These are phyloP conservation scores for Drosophila miranda DNA, from an alignment of 1,140 invertebrate species.

Conservation along the genomic window DNA sequence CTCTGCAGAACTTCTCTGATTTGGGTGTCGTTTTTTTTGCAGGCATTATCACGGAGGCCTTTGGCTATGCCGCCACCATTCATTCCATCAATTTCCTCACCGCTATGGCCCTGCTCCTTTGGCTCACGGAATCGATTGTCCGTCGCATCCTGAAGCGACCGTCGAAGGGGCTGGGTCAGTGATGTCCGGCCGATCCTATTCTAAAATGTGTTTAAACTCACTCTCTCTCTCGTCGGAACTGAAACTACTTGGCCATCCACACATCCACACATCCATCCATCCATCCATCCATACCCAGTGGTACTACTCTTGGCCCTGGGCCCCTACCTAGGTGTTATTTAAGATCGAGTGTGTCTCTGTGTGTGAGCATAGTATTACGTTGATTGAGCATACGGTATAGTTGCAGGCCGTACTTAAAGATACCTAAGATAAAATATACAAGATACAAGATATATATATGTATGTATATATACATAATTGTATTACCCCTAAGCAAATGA, in stretches of 20 bases:
- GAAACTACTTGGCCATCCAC: slow-evolving; percentile 20
- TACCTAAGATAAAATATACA: slow-evolving; percentile 20
- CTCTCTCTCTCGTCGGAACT: not conserved
- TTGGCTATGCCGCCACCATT: slow-evolving; percentile 64
- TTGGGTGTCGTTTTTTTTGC: not conserved
- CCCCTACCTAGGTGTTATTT: not conserved
- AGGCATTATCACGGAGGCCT: slow-evolving; percentile 63
- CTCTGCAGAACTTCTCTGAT: not conserved
- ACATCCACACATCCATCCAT: no score
- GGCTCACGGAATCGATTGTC: slow-evolving; percentile 56
- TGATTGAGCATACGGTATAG: slow-evolving; percentile 1
- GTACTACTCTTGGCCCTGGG: no score
- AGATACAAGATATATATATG: not conserved
- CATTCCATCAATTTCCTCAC: slow-evolving; percentile 67
- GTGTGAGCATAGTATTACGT: slow-evolving; percentile 32
- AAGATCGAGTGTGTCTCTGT: not conserved
- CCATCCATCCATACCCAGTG: no score
- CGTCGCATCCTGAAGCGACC: slow-evolving; percentile 49
- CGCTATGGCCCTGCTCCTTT: slow-evolving; percentile 54
- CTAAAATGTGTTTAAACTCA: no score
- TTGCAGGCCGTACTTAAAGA: slow-evolving; percentile 21
- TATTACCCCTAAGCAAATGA: no score
- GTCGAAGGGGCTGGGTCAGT: slow-evolving; percentile 47
- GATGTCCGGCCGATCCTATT: not conserved
- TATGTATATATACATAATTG: slow-evolving; percentile 6